Conservation (phyloP, 1,140 invertebrate genomes). For the Sitophilus oryzae region DNA sequence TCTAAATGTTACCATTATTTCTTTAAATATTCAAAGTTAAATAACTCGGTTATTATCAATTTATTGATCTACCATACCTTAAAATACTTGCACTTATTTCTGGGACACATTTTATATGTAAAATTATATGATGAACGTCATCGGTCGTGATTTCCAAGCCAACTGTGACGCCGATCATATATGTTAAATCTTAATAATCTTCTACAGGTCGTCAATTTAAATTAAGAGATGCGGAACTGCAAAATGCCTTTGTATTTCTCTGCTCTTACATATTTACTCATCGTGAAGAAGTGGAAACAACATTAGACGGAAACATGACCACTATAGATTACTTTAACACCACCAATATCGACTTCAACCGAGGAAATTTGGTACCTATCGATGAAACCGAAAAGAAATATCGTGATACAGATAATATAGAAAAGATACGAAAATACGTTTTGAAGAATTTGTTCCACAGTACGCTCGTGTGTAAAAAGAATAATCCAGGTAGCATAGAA, state of each 20-base stretch:
- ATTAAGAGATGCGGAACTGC: background rate
- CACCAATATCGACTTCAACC: conserved; percentile 4
- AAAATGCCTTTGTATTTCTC: conserved; percentile 14
- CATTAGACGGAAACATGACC: conserved; percentile 16
- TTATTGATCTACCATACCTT: no score
- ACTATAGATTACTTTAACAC: conserved; percentile 19
- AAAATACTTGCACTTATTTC: no score
- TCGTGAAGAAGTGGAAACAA: conserved; percentile 11
- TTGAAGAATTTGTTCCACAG: conserved; percentile 55
- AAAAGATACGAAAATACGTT: conserved; percentile 49
- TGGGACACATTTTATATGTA: no score
- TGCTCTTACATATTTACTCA: conserved; percentile 8
- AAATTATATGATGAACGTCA: no score
- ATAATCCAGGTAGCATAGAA: conserved; percentile 40
- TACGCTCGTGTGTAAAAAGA: conserved; percentile 55
- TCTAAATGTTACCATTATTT: no score
- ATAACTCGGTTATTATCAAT: no score
- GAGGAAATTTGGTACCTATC: conserved; percentile 3
- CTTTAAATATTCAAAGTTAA: no score
- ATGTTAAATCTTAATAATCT: background rate
- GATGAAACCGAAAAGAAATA: conserved; percentile 37
- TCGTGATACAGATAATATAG: conserved; percentile 42
- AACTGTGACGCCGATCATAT: background rate
- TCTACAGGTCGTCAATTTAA: conserved; percentile 8
- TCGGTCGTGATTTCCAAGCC: no score